These are phyloP conservation scores for Villa cingulata DNA, from an alignment of 2,888 invertebrate genomes.

Conservation along the genomic window DNA sequence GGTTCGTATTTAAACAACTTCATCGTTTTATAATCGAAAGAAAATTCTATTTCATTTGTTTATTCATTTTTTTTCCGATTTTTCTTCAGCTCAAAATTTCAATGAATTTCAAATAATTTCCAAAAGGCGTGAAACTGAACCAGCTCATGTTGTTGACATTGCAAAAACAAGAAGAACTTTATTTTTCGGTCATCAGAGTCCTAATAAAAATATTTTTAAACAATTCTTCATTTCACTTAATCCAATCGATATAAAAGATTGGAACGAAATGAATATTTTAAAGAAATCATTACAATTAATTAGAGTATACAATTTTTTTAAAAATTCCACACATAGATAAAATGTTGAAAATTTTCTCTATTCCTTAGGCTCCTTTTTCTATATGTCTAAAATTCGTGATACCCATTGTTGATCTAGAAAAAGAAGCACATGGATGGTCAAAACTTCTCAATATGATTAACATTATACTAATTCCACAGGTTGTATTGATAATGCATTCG, in stretches of 20 bases:
- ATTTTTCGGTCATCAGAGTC: not conserved
- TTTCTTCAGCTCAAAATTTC: too few species aligned
- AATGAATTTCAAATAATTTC: too few species aligned
- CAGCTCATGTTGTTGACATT: too few species aligned
- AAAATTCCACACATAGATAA: not conserved
- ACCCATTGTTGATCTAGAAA: constrained; percentile 41
- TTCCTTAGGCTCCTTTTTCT: constrained; percentile 39
- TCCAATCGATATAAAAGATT: constrained; percentile 11
- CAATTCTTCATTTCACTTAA: constrained; percentile 10
- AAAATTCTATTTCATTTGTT: too few species aligned
- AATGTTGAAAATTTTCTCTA: not conserved
- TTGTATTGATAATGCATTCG: not conserved
- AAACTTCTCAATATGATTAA: not conserved
- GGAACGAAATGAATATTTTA: constrained; percentile 5
- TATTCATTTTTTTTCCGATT: too few species aligned
- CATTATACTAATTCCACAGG: not conserved
- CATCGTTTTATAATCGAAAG: too few species aligned
- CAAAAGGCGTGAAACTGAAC: too few species aligned
- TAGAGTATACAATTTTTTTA: constrained; percentile 7
- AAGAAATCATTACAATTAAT: constrained; percentile 6
- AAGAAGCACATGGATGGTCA: constrained; percentile 16
- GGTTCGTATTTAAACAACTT: too few species aligned
- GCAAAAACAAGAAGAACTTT: too few species aligned
- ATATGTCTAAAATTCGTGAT: constrained; percentile 40
- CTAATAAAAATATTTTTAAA: constrained; percentile 7